A percentile compares a stretch with the other conserved stretches of the same genome.
Conservation (phyloP, 2,888 invertebrate genomes). For the Sussaba pulchella region DNA sequence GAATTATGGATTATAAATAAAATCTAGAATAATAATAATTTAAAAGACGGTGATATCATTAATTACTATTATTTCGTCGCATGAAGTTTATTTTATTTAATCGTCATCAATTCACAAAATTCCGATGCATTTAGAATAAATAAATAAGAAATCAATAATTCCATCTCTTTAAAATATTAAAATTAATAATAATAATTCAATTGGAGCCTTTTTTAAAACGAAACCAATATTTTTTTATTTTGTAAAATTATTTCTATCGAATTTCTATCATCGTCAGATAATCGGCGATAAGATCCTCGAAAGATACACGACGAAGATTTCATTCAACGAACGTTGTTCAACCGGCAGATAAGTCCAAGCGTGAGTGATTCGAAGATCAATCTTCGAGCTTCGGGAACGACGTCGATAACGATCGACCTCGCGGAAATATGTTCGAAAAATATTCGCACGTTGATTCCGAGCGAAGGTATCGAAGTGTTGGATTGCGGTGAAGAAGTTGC, state of each 20-base stretch:
- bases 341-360: slow-evolving; percentile 84
- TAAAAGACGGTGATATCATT: too few species aligned
- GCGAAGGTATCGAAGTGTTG: slow-evolving; percentile 86
- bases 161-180: too few species aligned
- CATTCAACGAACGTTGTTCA: not conserved
- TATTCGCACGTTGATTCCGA: slow-evolving; percentile 86
- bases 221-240: not conserved
- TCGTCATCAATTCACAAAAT: too few species aligned
- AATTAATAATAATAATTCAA: too few species aligned
- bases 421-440: slow-evolving; percentile 79
- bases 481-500: slow-evolving; percentile 91
- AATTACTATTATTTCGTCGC: not conserved
- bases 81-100: too few species aligned
- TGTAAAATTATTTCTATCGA: too few species aligned
- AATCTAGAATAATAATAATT: too few species aligned
- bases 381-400: slow-evolving; percentile 86
- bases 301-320: not conserved
- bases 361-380: slow-evolving; percentile 85
- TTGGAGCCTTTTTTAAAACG: too few species aligned
- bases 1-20: too few species aligned
- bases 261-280: too few species aligned
- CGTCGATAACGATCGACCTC: slow-evolving; percentile 86
- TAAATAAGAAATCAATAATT: too few species aligned
- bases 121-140: too few species aligned
- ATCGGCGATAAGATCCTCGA: not conserved